Conservation (phyloP, 2,797 vertebrate genomes). For the Geotrypetes seraphini region DNA sequence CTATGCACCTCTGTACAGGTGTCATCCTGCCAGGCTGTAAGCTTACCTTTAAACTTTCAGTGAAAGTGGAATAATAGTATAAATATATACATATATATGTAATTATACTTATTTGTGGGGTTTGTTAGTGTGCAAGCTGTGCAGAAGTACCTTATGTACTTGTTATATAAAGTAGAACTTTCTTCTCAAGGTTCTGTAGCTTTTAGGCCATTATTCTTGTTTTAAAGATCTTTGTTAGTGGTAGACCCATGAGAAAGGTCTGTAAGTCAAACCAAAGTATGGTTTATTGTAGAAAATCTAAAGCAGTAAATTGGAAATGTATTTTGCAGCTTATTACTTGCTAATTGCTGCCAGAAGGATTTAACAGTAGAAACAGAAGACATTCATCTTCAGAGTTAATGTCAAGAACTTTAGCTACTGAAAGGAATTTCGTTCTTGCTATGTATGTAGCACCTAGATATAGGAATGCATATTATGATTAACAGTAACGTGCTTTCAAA, state of each 20-base stretch:
- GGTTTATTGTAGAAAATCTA: conserved; percentile 31
- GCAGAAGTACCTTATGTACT: conserved; percentile 31
- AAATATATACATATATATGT: conserved; percentile 46
- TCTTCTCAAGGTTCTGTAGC: conserved; percentile 32
- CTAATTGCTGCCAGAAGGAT: conserved; percentile 34
- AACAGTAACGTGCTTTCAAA: conserved; percentile 45
- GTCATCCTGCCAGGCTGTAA: conserved; percentile 47
- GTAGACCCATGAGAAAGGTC: conserved; percentile 37
- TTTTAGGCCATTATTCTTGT: conserved; percentile 36
- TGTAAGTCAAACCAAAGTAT: conserved; percentile 49
- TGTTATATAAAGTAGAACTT: conserved; percentile 34
- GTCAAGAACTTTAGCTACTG: no score
- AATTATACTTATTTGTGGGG: conserved; percentile 48
- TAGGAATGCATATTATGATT: conserved; percentile 40
- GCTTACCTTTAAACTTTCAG: conserved; percentile 69
- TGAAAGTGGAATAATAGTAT: conserved; percentile 60
- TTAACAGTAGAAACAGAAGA: no score
- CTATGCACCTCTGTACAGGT: conserved; percentile 47
- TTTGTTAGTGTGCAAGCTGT: conserved; percentile 47
- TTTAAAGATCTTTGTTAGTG: conserved; percentile 31
- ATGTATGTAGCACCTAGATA: conserved; percentile 36
- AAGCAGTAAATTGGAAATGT: conserved; percentile 30
- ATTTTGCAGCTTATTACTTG: conserved; percentile 40
- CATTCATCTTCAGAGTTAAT: conserved; percentile 29
- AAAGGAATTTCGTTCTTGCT: conserved; percentile 18